Evolutionary conservation across 2,888 invertebrate genomes (phyloP), one percentile per base, ranked within the genome.

Genomic region (Hirtodrosophila duncani): DNA sequence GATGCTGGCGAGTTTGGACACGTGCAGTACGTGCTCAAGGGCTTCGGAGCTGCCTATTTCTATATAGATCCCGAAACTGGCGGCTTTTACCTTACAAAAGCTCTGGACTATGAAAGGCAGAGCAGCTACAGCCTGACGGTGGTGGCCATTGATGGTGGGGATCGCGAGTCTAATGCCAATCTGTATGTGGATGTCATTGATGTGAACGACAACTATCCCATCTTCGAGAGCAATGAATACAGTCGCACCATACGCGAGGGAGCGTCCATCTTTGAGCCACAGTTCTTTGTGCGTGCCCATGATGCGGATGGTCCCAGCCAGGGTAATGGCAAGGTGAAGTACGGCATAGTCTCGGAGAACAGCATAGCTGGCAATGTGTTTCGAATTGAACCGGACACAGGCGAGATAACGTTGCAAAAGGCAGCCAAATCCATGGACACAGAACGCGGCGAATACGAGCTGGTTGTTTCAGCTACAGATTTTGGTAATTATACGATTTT

Each of bases 131-230:
- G 93, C 49, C 85, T 96, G 46, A 94, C 93, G 0, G 89, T 94
- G 41, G 92, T 93, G 58, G 96, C 95, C 0, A 90, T 89, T 58
- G 96, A 96, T 81, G 94, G 94, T 0, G 95, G 95, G 0, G 93
- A 92, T 0, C 90, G 90, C 63, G 89, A 92, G 8, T 89, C 92
- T 0, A 91, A 92, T 17, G 91, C 91, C 0, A 92, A 92, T 83
- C 87, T 94, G 23, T 90, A 91, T 37, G 89, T 94, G 8, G 92
- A 92, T 61, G 88, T 94, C 0, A 81, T 91, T 3, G 94, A 94
- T 74, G 90, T 93, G 0, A 94, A 94, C 68, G 94, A 94, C 74
- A 94, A 94, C 68, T 88, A 90, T 16, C 94, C 94, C 0, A 79
- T 89, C 1, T 94, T 94, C 81, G 92, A 93, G 74, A 88, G 89